Conservation (phyloP, 1,140 invertebrate species). For the Gonatopus flavifemur region DNA sequence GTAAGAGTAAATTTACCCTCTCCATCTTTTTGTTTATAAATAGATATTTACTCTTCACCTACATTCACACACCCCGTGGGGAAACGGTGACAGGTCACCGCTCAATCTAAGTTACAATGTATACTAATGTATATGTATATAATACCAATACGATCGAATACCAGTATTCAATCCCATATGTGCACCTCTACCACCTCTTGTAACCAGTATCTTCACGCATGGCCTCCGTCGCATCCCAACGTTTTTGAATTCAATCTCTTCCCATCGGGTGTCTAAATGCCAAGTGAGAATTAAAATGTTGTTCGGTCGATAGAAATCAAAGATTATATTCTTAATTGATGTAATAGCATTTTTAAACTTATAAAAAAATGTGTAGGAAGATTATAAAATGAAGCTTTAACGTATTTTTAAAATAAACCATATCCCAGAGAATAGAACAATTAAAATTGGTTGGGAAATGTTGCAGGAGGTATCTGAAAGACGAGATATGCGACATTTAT, state of each 20-base stretch:
- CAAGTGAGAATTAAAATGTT: no score
- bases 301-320: no score
- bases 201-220: constrained; percentile 34
- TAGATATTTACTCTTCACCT: constrained; percentile 56
- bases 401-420: no score
- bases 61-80: constrained; percentile 48
- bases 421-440: no score
- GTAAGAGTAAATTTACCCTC: constrained; percentile 30
- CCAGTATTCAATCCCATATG: no score
- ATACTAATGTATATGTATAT: constrained; percentile 3
- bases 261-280: constrained; percentile 8
- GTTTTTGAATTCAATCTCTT: constrained; percentile 33
- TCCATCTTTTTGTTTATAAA: constrained; percentile 46
- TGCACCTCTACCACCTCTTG: constrained; percentile 19
- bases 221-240: constrained; percentile 19
- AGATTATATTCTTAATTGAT: no score
- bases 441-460: no score
- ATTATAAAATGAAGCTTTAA: background rate
- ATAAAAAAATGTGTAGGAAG: background rate
- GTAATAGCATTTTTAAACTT: no score
- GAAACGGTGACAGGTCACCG: constrained; percentile 52
- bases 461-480: no score
- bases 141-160: no score
- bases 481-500: no score
- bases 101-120: constrained; percentile 44